Base-by-base conservation (phyloP, 1,140 invertebrate species). In the Drosophila lini region DNA sequence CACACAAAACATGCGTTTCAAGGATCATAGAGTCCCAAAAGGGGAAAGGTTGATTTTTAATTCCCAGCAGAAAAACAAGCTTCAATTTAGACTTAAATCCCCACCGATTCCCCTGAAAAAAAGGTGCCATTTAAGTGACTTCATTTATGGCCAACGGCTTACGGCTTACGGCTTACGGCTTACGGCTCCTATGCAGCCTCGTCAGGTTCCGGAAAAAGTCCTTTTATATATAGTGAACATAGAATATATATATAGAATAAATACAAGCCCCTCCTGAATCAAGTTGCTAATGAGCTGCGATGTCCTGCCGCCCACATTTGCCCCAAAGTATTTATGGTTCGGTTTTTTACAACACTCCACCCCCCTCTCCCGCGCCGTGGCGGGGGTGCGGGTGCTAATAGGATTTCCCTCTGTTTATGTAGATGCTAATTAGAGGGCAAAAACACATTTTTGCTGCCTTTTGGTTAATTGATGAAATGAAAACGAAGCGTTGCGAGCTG, bases 381-480 rank as follows among this genome's bases (percentile, higher is more conserved):
- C 15, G 36, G 28, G n/a, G 22, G 22, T 22, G 22, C 22, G 63
- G 61, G 55, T 78, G 68, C 64, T 88, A 86, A 88, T 88, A 86
- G 83, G 83, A 86, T 86, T 81, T 81, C 61, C 68, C 75, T 83
- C 80, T 86, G 83, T 86, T 86, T 86, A 86, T 88, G 80, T 89
- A 57, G 80, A 86, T 86, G 83, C 84, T 86, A 86, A 86, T 86
- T 88, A 88, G 83, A 86, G 83, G 68, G 76, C 70, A 86, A 82
- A 86, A 81, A 83, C 81, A 84, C 77, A 84, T 74, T 89, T 86
- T 60, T 86, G 80, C 61, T 83, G 83, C 84, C 80, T 70, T 86
- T 70, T 82, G 84, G 68, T 88, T 86, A 86, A 86, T 86, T 86
- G 83, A 86, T 89, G 83, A 86, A 86, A 82, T 83, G 84, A 88